These are phyloP conservation scores for Zygogramma bicolorata DNA, from an alignment of 2,888 invertebrate species.

Conservation along the genomic window DNA sequence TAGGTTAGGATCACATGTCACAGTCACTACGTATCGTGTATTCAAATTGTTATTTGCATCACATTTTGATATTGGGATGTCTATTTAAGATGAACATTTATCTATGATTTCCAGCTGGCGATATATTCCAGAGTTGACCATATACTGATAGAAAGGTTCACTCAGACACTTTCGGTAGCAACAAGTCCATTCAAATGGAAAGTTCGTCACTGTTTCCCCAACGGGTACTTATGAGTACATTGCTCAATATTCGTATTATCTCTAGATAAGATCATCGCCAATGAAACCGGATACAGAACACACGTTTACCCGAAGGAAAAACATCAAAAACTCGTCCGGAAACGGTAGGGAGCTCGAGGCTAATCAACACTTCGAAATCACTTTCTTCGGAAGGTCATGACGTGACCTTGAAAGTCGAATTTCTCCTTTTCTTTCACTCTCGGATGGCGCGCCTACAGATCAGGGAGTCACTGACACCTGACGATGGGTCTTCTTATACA, in stretches of 20 bases:
- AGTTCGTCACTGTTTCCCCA: constrained; percentile 1
- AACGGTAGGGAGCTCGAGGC: neutral
- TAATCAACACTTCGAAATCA: constrained; percentile 39
- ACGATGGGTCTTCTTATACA: constrained; percentile 37
- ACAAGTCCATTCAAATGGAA: neutral
- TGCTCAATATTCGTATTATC: neutral
- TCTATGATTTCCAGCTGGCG: too few species aligned
- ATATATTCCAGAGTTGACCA: too few species aligned
- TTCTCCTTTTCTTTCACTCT: constrained; percentile 63
- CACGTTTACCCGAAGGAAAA: neutral
- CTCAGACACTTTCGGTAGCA: neutral
- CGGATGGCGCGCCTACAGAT: constrained; percentile 48
- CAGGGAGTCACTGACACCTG: constrained; percentile 52
- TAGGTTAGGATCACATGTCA: neutral
- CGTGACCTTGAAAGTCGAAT: constrained; percentile 60
- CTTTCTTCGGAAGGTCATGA: constrained; percentile 60
- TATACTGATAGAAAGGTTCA: neutral
- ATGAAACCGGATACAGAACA: neutral
- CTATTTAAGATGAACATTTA: too few species aligned
- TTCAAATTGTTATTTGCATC: too few species aligned
- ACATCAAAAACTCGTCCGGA: neutral
- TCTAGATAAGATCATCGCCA: neutral
- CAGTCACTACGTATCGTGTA: too few species aligned
- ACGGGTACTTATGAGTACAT: neutral
- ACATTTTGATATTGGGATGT: too few species aligned